A percentile compares a stretch with the other conserved stretches of the same genome.
Conservation (phyloP, 2,113 vertebrate species). For the Glareola pratincola region DNA sequence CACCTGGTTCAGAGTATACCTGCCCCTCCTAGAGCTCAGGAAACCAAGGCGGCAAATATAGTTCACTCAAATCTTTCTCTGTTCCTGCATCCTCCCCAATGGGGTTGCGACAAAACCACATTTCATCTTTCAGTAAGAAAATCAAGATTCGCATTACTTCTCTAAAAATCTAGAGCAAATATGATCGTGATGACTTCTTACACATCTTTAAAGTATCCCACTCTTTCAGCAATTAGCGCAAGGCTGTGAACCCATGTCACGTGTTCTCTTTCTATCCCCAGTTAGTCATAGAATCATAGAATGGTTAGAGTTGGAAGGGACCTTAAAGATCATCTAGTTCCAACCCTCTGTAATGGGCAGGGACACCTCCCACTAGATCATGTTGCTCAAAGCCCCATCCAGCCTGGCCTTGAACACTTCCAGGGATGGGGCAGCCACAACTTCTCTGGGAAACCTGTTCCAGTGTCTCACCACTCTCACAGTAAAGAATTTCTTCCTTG, state of each 20-base stretch:
- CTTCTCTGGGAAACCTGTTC: background rate
- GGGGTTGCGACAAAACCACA: background rate
- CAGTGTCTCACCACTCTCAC: background rate
- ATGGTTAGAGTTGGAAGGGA: background rate
- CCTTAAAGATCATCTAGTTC: background rate
- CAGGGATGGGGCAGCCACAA: background rate
- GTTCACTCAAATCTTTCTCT: background rate
- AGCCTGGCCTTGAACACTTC: background rate
- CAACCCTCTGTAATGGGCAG: background rate
- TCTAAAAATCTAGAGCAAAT: background rate
- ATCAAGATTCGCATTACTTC: background rate
- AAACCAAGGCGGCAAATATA: background rate
- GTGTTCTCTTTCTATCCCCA: background rate
- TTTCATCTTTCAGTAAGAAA: background rate
- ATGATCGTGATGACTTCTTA: background rate
- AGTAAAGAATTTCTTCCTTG: background rate
- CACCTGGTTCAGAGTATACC: background rate
- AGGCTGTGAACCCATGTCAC: background rate
- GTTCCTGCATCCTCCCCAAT: background rate
- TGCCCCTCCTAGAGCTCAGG: background rate
- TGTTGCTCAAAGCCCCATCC: background rate
- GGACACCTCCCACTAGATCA: background rate
- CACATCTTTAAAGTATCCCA: background rate
- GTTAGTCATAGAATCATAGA: background rate
- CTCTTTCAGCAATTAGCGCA: background rate